Conservation (phyloP, 2,113 vertebrate genomes). For the Coreoperca whiteheadi region DNA sequence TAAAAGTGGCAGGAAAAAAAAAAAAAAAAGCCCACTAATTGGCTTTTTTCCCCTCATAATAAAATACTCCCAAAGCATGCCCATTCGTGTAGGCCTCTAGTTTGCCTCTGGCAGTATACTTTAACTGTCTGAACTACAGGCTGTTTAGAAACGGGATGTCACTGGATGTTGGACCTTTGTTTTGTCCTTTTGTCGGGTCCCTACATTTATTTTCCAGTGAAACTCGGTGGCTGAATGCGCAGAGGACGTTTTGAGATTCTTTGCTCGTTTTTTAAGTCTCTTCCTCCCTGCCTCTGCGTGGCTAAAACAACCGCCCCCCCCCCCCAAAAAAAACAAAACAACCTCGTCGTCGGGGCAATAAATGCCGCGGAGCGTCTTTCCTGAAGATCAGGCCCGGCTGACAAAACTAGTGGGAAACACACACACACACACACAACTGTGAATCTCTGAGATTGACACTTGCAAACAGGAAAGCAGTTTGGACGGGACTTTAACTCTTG, state of each 20-base stretch:
- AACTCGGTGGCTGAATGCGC: background rate
- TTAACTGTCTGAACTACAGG: background rate
- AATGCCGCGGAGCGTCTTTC: conserved; percentile 9
- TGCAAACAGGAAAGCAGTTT: conserved; percentile 14
- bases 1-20: background rate
- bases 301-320: too few species aligned
- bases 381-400: background rate
- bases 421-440: conserved; percentile 7
- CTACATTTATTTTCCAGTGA: background rate
- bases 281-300: conserved; percentile 31
- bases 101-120: too few species aligned
- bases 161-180: too few species aligned
- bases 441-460: background rate
- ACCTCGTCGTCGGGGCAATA: too few species aligned
- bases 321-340: too few species aligned
- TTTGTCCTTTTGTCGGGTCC: too few species aligned
- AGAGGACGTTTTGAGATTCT: conserved; percentile 80
- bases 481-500: background rate
- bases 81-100: background rate
- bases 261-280: conserved; percentile 81
- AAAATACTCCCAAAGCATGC: background rate
- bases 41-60: background rate
- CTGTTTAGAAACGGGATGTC: too few species aligned
- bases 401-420: background rate
- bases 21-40: background rate